Evolutionary conservation across 2,113 vertebrate species (phyloP).

Genomic region (Nymphicus hollandicus): DNA sequence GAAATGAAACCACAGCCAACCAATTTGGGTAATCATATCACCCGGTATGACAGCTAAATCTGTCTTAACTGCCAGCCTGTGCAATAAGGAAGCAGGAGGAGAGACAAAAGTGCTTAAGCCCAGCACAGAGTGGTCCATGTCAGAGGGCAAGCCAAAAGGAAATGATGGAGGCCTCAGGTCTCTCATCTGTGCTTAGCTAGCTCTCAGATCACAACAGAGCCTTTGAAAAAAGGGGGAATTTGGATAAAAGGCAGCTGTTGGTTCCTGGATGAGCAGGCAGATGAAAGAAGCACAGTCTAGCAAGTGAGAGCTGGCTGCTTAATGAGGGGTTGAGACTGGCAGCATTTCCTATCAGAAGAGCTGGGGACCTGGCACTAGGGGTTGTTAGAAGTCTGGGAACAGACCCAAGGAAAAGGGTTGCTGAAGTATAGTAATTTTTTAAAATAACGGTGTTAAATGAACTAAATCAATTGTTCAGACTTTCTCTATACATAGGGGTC

Average conservation of each 20-base stretch:
- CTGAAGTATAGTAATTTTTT: neutral
- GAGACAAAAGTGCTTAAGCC: neutral
- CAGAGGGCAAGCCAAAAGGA: neutral
- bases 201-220: neutral
- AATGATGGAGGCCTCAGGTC: neutral
- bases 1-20: conserved; percentile 10
- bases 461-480: neutral
- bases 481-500: neutral
- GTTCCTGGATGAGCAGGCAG: neutral
- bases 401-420: neutral
- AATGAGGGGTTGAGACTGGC: neutral
- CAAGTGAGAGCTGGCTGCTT: neutral
- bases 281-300: neutral
- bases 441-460: accelerated
- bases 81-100: neutral
- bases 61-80: neutral
- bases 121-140: accelerated
- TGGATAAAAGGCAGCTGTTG: neutral
- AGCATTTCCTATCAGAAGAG: neutral
- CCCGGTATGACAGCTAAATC: neutral
- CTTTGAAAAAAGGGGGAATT: neutral
- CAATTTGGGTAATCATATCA: neutral
- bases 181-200: neutral
- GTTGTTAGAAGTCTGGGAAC: neutral
- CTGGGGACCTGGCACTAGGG: neutral